Percentiles rank a stretch among this genome's conserved stretches.
phyloP scores from a whole-genome alignment of 2,113 vertebrate genomes.

The Pantherophis guttatus region DNA sequence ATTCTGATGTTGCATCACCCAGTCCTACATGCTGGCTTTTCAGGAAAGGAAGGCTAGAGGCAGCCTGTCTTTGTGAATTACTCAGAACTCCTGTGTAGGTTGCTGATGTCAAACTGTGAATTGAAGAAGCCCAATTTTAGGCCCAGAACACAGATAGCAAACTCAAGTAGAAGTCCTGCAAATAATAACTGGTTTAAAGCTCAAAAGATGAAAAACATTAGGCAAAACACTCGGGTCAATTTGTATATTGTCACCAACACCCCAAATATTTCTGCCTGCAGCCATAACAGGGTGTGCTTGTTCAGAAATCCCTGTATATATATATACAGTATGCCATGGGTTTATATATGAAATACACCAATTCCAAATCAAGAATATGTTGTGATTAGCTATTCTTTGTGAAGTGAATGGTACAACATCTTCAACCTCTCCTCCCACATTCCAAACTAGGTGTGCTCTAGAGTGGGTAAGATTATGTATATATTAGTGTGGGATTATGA shows the following conservation, averaged over 20 bases:
- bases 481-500: neutral
- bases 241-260: neutral
- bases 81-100: neutral
- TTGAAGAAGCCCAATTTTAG: neutral
- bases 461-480: neutral
- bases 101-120: neutral
- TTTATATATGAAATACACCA: neutral
- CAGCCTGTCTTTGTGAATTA: neutral
- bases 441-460: neutral
- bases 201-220: neutral
- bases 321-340: neutral
- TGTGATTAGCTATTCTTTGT: too few species aligned
- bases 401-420: neutral
- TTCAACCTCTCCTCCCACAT: neutral
- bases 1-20: neutral
- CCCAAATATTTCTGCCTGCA: neutral
- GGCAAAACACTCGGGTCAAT: neutral
- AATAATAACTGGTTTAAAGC: neutral
- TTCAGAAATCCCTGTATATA: neutral
- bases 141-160: neutral
- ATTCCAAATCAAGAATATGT: neutral
- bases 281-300: neutral
- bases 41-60: neutral
- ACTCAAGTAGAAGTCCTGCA: neutral
- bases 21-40: neutral